phyloP scores from a whole-genome alignment of 2,888 invertebrate species.

The Diarsia rubi region DNA sequence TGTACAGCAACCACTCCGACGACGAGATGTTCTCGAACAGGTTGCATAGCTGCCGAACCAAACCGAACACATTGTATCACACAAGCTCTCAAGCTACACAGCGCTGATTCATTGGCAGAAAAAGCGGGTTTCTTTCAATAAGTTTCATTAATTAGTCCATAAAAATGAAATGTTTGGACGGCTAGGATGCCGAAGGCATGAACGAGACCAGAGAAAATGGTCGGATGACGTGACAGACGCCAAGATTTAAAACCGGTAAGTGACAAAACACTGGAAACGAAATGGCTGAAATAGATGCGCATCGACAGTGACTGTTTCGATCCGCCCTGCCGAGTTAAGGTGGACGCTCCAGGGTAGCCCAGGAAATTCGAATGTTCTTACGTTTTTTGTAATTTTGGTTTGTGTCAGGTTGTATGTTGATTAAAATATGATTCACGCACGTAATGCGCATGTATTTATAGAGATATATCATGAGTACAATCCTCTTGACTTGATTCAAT shows the following conservation, averaged over 20 bases:
- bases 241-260: not conserved
- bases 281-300: too few species aligned
- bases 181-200: not conserved
- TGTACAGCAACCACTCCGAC: slow-evolving; percentile 98
- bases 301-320: too few species aligned
- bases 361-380: too few species aligned
- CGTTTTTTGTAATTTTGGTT: too few species aligned
- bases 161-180: not conserved
- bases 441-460: too few species aligned
- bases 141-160: not conserved
- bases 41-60: slow-evolving; percentile 94
- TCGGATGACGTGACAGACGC: not conserved
- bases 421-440: too few species aligned
- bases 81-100: not conserved
- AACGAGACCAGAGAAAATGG: not conserved
- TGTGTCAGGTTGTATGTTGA: too few species aligned
- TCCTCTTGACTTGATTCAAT: too few species aligned
- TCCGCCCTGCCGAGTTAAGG: too few species aligned
- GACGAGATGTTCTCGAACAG: slow-evolving; percentile 97
- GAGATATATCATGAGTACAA: too few species aligned
- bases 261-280: not conserved
- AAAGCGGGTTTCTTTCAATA: not conserved
- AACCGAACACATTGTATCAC: not conserved
- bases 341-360: too few species aligned
- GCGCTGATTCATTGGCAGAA: not conserved